Conservation (phyloP, 2,113 vertebrate species). For the Periophthalmodon schlosseri region DNA sequence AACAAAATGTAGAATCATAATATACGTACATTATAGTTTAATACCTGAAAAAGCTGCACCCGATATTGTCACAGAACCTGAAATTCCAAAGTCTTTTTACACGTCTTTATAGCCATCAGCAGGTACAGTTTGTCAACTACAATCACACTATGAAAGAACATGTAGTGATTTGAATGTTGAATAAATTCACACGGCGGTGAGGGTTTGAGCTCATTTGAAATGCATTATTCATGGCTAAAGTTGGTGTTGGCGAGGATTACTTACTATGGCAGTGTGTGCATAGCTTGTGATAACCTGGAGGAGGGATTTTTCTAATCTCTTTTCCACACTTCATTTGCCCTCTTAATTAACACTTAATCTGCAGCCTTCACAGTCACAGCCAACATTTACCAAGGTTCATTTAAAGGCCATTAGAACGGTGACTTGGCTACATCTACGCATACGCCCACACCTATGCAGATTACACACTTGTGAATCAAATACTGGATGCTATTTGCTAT, state of each 20-base stretch:
- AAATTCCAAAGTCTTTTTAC: neutral
- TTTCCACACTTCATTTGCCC: conserved; percentile 37
- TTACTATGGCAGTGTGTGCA: neutral
- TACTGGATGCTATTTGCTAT: neutral
- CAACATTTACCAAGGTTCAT: conserved; percentile 17
- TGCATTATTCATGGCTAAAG: neutral
- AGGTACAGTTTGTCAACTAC: neutral
- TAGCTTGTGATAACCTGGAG: conserved; percentile 20
- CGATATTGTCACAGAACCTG: neutral
- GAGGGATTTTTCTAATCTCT: conserved; percentile 38
- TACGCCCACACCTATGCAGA: neutral
- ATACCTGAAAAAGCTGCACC: too few relatives aligned
- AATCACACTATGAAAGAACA: neutral
- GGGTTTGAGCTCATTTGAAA: neutral
- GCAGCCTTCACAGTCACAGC: conserved; percentile 17
- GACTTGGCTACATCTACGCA: conserved; percentile 3
- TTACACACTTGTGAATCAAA: neutral
- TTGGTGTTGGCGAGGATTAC: neutral
- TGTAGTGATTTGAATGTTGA: conserved; percentile 15
- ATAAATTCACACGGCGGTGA: conserved; percentile 18
- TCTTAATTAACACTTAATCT: conserved; percentile 52
- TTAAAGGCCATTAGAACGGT: conserved; percentile 18
- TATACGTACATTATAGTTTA: too few relatives aligned
- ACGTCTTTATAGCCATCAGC: neutral
- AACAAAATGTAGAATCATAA: too few relatives aligned